Evolutionary conservation across 2,797 vertebrate genomes (phyloP).

Genomic region (Hypotaenidia philippensis): DNA sequence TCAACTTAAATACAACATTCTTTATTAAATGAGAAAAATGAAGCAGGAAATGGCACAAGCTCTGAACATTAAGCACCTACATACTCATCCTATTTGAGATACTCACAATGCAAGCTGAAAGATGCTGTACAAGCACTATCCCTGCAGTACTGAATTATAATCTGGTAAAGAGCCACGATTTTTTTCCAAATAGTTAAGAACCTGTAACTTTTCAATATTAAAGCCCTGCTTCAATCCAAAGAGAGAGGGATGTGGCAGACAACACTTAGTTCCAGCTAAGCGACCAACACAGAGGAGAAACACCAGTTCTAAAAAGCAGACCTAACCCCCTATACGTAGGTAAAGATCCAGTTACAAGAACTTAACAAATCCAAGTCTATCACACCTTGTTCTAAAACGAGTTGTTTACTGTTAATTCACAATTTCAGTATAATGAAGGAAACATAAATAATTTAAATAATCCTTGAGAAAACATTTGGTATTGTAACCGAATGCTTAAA

Average conservation of each 20-base stretch:
- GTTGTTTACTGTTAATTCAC: neutral
- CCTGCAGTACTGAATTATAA: neutral
- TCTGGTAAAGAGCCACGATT: neutral
- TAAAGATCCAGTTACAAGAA: neutral
- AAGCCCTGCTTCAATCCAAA: neutral
- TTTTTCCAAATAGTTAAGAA: neutral
- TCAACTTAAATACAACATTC: neutral
- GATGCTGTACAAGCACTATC: neutral
- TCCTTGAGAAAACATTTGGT: neutral
- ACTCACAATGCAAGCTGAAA: neutral
- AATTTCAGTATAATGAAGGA: neutral
- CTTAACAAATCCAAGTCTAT: neutral
- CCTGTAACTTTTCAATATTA: neutral
- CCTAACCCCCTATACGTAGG: neutral
- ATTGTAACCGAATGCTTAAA: neutral
- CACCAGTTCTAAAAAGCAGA: neutral
- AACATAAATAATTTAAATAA: neutral
- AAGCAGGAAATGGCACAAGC: neutral
- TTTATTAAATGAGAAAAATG: neutral
- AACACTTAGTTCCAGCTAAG: neutral
- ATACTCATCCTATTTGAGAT: neutral
- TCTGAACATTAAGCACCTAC: neutral
- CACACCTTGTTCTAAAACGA: neutral
- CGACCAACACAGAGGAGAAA: neutral
- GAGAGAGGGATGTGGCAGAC: neutral